phyloP scores from a whole-genome alignment of 2,113 vertebrate species.

The Aldabrachelys gigantea region DNA sequence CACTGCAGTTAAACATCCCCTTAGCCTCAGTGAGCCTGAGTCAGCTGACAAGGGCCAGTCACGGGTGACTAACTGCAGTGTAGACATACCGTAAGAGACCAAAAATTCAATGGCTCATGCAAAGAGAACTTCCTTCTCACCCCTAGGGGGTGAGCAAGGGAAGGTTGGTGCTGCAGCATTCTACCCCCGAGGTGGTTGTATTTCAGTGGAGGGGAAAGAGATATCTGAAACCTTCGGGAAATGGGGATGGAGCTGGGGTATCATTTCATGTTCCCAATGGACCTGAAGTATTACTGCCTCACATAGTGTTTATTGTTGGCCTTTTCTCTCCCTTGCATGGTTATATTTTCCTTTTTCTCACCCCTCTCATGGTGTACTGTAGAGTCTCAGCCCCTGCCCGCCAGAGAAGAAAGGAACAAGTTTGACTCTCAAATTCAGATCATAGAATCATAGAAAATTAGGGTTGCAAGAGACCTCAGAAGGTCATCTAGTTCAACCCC shows the following conservation, averaged over 20 bases:
- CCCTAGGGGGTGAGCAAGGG: background rate
- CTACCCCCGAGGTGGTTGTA: background rate
- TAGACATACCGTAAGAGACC: too few species aligned
- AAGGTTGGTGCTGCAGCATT: rapidly evolving
- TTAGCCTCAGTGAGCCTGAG: background rate
- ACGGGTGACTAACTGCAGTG: background rate
- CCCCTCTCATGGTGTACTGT: rapidly evolving
- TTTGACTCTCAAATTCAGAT: background rate
- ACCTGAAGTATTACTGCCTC: background rate
- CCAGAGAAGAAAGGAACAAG: background rate
- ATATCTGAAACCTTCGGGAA: background rate
- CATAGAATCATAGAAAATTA: too few species aligned
- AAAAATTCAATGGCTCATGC: background rate
- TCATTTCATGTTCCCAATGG: background rate
- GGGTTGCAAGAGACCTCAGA: too few species aligned
- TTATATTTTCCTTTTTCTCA: rapidly evolving
- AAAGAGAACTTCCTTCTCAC: background rate
- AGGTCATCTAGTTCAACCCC: too few species aligned
- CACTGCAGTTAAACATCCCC: background rate
- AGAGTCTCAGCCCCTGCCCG: rapidly evolving
- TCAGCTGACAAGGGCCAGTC: background rate
- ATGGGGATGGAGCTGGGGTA: background rate
- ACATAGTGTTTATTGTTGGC: background rate
- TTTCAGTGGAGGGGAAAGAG: background rate
- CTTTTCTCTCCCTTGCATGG: background rate